These are phyloP conservation scores for Psittacara wagleri DNA, from an alignment of 2,113 vertebrate genomes.

Conservation along the genomic window DNA sequence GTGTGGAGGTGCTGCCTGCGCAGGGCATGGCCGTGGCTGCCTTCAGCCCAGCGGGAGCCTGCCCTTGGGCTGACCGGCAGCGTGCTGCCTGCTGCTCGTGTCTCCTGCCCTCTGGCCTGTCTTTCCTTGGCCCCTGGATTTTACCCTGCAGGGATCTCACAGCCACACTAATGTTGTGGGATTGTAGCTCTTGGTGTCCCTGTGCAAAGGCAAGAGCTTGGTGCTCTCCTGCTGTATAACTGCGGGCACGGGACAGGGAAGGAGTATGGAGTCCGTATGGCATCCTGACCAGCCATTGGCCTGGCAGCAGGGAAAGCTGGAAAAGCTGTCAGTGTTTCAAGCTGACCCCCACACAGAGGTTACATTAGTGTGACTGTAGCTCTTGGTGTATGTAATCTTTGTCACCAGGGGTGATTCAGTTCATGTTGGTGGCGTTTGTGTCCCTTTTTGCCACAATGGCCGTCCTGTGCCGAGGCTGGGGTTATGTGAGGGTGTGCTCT, in stretches of 20 bases:
- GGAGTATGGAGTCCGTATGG: not conserved
- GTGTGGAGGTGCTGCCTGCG: not conserved
- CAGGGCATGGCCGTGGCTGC: not conserved
- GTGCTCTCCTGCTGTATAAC: not conserved
- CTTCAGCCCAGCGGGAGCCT: not conserved
- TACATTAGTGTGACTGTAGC: not conserved
- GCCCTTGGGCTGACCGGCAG: not conserved
- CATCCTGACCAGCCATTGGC: not conserved
- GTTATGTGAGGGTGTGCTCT: not conserved
- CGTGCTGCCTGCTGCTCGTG: not conserved
- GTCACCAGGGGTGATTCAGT: not conserved
- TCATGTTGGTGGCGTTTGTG: rapidly evolving
- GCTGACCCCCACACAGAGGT: not conserved
- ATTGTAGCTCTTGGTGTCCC: rapidly evolving
- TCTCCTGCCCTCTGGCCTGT: not conserved
- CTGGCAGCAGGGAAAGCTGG: not conserved
- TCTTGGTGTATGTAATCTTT: not conserved
- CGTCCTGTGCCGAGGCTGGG: rapidly evolving
- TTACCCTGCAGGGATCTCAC: not conserved
- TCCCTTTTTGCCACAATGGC: not conserved
- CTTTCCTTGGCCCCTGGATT: not conserved
- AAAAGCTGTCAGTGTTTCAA: not conserved
- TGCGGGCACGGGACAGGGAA: not conserved
- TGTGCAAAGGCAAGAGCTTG: not conserved
- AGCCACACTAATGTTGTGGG: rapidly evolving